A percentile compares a stretch with the other conserved stretches of the same genome.
Evolutionary conservation across 2,888 invertebrate genomes (phyloP).

Genomic region (Megalurothrips usitatus): DNA sequence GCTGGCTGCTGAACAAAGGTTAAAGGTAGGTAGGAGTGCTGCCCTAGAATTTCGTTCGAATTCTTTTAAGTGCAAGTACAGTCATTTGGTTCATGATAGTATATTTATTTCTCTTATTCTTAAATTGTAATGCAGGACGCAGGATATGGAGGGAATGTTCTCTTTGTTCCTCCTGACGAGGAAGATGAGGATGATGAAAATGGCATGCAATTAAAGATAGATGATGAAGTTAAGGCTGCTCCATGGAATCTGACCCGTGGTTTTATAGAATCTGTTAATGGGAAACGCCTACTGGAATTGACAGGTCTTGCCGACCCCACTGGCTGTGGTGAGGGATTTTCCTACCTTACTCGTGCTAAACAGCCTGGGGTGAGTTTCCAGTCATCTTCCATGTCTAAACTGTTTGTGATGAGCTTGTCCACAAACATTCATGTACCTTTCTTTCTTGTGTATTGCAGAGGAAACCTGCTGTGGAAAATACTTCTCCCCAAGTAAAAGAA

Average conservation of each 20-base stretch:
- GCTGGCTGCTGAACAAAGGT: constrained; percentile 92
- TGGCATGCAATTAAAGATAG: constrained; percentile 92
- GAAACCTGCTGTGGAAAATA: constrained; percentile 84
- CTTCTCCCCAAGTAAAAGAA: constrained; percentile 99
- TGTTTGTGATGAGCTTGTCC: neutral
- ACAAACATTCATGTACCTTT: neutral
- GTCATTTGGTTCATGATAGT: constrained; percentile 25
- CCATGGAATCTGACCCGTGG: constrained; percentile 99
- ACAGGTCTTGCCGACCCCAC: constrained; percentile 94
- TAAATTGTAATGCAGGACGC: constrained; percentile 54
- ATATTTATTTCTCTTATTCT: neutral
- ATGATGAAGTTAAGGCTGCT: constrained; percentile 96
- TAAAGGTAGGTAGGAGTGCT: constrained; percentile 57
- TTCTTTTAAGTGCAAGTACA: too few species aligned
- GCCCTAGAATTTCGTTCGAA: neutral
- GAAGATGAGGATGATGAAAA: constrained; percentile 94
- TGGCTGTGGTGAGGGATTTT: constrained; percentile 96
- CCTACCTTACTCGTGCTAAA: constrained; percentile 95
- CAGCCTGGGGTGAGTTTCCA: constrained; percentile 71
- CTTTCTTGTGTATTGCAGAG: constrained; percentile 64
- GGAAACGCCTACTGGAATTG: constrained; percentile 92
- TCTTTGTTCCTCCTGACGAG: constrained; percentile 66
- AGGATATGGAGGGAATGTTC: constrained; percentile 94
- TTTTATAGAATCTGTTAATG: constrained; percentile 96
- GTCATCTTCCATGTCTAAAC: neutral